Percentiles rank a stretch among this genome's conserved stretches.
phyloP scores from a whole-genome alignment of 2,888 invertebrate species.

The Drosophila falleni region DNA sequence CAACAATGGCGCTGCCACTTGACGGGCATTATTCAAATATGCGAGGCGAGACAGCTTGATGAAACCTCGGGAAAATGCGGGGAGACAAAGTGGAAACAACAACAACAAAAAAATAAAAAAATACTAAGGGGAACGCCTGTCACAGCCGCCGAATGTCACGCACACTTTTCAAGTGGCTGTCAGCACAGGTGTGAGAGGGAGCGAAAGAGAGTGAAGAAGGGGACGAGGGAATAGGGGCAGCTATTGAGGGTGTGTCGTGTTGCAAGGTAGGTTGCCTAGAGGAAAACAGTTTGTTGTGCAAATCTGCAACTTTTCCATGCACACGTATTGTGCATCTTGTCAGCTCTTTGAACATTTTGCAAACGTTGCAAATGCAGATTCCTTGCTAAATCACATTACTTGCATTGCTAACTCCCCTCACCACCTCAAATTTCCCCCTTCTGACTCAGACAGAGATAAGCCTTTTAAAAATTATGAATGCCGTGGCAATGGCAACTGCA shows the following conservation, averaged over 20 bases:
- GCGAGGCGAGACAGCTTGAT: constrained; percentile 24
- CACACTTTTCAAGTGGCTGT: constrained; percentile 72
- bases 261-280: not conserved
- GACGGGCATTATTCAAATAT: constrained; percentile 76
- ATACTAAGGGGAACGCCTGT: constrained; percentile 35
- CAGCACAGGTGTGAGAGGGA: constrained; percentile 22
- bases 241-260: not conserved
- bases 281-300: constrained; percentile 10
- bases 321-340: constrained; percentile 26
- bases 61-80: not conserved
- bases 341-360: constrained; percentile 24
- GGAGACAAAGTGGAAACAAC: constrained; percentile 16
- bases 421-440: too few species aligned
- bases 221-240: not conserved
- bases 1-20: constrained; percentile 68
- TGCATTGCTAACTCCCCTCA: not conserved
- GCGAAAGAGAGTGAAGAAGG: not conserved
- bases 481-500: constrained; percentile 33
- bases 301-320: constrained; percentile 13
- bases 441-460: constrained; percentile 1
- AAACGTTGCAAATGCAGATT: constrained; percentile 46
- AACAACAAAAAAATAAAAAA: constrained; percentile 5
- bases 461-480: constrained; percentile 47
- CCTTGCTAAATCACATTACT: constrained; percentile 38
- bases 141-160: constrained; percentile 78